phyloP scores from a whole-genome alignment of 1,140 invertebrate species.

The Aphis craccivora region DNA sequence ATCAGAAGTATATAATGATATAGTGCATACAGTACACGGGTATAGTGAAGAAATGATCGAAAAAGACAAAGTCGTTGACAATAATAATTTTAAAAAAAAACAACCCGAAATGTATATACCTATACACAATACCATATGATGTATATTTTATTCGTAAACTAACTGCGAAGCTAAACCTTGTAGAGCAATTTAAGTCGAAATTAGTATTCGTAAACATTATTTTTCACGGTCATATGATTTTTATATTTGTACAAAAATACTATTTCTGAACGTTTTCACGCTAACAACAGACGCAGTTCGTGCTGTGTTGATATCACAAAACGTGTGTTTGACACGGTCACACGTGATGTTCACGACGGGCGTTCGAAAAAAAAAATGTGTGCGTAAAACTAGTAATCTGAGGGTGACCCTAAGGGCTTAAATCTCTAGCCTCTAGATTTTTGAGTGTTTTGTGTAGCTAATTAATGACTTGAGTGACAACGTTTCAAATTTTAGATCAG shows the following conservation, averaged over 20 bases:
- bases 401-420: constrained; percentile 19
- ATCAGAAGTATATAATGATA: neutral
- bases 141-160: neutral
- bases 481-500: neutral
- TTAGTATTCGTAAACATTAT: constrained; percentile 23
- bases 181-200: neutral
- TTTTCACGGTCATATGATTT: constrained; percentile 31
- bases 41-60: neutral
- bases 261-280: constrained; percentile 13
- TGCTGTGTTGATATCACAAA: neutral
- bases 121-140: no score
- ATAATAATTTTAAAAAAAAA: neutral
- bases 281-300: neutral
- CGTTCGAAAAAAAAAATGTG: constrained; percentile 18
- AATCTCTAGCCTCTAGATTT: neutral
- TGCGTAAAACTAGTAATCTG: constrained; percentile 42
- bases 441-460: neutral
- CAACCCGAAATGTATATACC: neutral
- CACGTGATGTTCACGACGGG: constrained; percentile 48
- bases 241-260: neutral
- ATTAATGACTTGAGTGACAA: constrained; percentile 23
- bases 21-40: neutral
- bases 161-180: neutral
- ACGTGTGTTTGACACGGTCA: constrained; percentile 48
- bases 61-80: neutral